Base-by-base conservation (phyloP, 2,113 vertebrate genomes). In the Labrus mixtus region DNA sequence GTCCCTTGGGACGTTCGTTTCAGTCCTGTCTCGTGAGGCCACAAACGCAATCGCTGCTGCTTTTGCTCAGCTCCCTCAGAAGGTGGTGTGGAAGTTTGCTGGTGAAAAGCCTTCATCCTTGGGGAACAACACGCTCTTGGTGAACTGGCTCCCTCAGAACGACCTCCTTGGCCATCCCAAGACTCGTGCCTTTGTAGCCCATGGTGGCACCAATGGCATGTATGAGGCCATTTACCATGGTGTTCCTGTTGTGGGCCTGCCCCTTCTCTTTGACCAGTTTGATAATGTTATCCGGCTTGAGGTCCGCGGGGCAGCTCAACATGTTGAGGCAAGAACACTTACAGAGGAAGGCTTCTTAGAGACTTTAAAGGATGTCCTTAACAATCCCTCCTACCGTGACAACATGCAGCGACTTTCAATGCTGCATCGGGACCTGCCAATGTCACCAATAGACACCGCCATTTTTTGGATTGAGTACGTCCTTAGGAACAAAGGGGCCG, bases 381-480 rank as follows among this genome's bases (percentile, higher is more conserved):
- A 90, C 55, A 93, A 81, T 65, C 87, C 91, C 0, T 90, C 87
- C 3, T 95, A 94, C 70, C 81, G 33, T 19, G 53, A 61, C 12
- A 92, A 89, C 74, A 93, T 95, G 16, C 82, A 86, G 20, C 87
- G 25, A 25, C 90, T 95, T 10, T 95, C 94, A 15, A 17, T 29
- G 10, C 85, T 95, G 23, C 94, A 95, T 54, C 83, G 19, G 0
- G 93, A 95, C 67, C 62, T n/a, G 0, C 92, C 87, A 1, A 3
- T 91, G 53, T 57, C 91, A 39, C 91, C 93, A 0, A 76, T 94
- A 55, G 91, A 95, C 51, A 89, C 77, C 0, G 94, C 94, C 23
- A 76, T 91, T 45, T 95, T 94, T 81, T 95, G 95, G 94, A 95
- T 92, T n/a, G 95, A 95, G 79, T 95, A 90, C 1, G 93, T 94